Conservation (phyloP, 2,888 invertebrate genomes). For the Archaeoteleia sp. region DNA sequence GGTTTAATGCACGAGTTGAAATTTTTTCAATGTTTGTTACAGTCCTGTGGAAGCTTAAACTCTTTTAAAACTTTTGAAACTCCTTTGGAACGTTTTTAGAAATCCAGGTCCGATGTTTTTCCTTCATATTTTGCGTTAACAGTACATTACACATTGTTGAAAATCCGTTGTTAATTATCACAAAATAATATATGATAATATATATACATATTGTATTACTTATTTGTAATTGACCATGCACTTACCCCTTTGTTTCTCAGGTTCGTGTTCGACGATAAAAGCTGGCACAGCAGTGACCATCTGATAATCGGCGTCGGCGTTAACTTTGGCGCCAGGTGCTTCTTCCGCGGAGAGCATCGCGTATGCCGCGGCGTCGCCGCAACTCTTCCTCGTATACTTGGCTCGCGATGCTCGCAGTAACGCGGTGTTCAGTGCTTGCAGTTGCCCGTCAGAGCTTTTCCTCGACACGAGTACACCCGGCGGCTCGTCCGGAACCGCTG, state of each 20-base stretch:
- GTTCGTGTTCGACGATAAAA: conserved; percentile 84
- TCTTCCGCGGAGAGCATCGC: conserved; percentile 58
- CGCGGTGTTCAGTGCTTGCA: conserved; percentile 55
- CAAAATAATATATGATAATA: too few species aligned
- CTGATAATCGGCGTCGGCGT: conserved; percentile 78
- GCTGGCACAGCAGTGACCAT: conserved; percentile 86
- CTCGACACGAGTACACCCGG: conserved; percentile 55
- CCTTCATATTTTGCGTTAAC: too few species aligned
- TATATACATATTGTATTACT: too few species aligned
- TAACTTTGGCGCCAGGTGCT: conserved; percentile 37
- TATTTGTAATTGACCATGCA: too few species aligned
- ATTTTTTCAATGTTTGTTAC: too few species aligned
- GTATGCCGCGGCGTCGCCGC: conserved; percentile 64
- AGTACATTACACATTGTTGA: not conserved
- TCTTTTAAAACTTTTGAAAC: too few species aligned
- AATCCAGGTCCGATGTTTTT: too few species aligned
- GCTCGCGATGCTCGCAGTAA: conserved; percentile 62
- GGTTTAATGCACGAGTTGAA: too few species aligned
- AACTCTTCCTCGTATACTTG: conserved; percentile 67
- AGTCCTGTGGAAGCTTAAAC: too few species aligned
- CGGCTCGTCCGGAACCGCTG: conserved; percentile 62
- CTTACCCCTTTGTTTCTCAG: conserved; percentile 78
- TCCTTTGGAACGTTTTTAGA: too few species aligned
- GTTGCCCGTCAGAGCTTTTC: conserved; percentile 56
- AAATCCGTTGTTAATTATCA: too few species aligned